phyloP scores from a whole-genome alignment of 1,140 invertebrate species.

The Drosophila ambigua region DNA sequence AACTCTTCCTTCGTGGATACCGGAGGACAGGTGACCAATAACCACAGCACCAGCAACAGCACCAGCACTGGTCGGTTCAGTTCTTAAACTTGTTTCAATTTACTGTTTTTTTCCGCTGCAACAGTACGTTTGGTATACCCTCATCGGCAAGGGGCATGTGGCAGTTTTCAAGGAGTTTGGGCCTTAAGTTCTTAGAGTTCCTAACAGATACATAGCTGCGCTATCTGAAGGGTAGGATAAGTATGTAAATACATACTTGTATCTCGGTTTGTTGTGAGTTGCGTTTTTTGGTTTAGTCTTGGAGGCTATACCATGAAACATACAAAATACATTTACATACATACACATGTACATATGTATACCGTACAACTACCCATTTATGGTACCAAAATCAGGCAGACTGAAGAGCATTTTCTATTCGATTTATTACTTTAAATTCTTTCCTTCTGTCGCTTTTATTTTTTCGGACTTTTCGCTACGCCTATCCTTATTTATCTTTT shows the following conservation, averaged over 20 bases:
- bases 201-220: no score
- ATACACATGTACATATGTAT: no score
- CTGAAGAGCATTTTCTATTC: background rate
- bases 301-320: no score
- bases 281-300: no score
- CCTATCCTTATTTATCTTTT: constrained; percentile 15
- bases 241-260: no score
- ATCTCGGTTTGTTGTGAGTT: background rate
- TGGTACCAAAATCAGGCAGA: no score
- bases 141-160: background rate
- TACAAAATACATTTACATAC: no score
- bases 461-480: constrained; percentile 7
- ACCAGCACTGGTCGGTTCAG: constrained; percentile 62
- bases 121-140: constrained; percentile 25
- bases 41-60: constrained; percentile 22
- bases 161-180: no score
- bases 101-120: constrained; percentile 56
- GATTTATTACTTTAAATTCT: background rate
- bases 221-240: no score
- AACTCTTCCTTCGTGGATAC: constrained; percentile 29
- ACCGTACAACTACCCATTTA: no score
- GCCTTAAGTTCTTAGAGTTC: no score
- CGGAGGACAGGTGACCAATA: constrained; percentile 74
- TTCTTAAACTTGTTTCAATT: constrained; percentile 81
- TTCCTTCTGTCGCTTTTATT: constrained; percentile 20